These are phyloP conservation scores for Kuschelorhynchus macadamiae DNA, from an alignment of 2,888 invertebrate species.

Conservation along the genomic window DNA sequence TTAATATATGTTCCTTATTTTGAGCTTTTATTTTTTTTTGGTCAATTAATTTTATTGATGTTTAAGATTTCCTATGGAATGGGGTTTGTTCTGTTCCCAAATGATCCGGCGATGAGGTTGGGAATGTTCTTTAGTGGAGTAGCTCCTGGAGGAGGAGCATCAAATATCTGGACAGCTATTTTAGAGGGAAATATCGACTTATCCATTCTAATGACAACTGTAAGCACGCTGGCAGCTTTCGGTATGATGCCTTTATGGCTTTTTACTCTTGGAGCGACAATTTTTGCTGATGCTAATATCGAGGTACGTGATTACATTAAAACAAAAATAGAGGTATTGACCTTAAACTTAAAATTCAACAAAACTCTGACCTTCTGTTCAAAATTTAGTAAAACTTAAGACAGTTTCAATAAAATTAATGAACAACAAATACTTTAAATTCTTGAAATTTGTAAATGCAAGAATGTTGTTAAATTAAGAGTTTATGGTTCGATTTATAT, in stretches of 20 bases:
- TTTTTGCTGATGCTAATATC: conserved; percentile 70
- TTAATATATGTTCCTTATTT: no score
- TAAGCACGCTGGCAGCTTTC: conserved; percentile 86
- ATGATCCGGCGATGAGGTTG: conserved; percentile 79
- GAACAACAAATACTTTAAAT: no score
- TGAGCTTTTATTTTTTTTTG: no score
- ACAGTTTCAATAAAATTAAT: no score
- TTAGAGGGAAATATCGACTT: conserved; percentile 93
- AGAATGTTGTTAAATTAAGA: no score
- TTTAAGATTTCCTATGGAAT: conserved; percentile 79
- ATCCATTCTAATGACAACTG: conserved; percentile 94
- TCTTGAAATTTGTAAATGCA: no score
- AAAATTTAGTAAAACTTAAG: no score
- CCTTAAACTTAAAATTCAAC: no score
- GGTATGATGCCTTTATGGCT: conserved; percentile 94
- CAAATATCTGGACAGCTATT: conserved; percentile 95
- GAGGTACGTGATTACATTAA: conserved; percentile 8
- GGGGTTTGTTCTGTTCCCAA: conserved; percentile 80
- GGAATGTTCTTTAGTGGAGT: conserved; percentile 93
- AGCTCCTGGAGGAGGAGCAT: conserved; percentile 93
- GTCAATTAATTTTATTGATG: no score
- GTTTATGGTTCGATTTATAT: no score
- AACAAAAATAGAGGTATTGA: no score
- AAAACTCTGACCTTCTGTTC: no score
- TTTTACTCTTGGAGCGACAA: conserved; percentile 84